Conservation (phyloP, 1,140 invertebrate species). For the Drosophila sechellia region DNA sequence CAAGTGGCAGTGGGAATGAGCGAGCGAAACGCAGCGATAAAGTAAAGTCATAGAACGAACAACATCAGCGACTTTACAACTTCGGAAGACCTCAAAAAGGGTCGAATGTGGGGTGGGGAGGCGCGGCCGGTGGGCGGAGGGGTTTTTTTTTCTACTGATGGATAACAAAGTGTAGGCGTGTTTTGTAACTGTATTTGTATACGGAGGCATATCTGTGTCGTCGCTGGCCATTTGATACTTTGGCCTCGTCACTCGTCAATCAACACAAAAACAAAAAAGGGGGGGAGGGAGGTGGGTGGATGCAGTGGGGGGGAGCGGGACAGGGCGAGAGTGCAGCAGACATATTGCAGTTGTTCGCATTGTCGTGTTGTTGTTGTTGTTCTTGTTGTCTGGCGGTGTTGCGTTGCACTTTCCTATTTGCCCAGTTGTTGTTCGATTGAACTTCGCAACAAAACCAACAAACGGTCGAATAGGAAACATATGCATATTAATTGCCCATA, state of each 20-base stretch:
- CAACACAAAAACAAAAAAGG: slow-evolving; percentile 21
- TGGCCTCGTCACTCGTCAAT: slow-evolving; percentile 69
- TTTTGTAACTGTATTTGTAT: slow-evolving; percentile 44
- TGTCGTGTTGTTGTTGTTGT: slow-evolving; percentile 5
- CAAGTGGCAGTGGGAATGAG: slow-evolving; percentile 60
- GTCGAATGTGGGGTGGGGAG: not conserved
- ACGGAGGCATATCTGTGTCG: slow-evolving; percentile 67
- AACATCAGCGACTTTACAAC: slow-evolving; percentile 38
- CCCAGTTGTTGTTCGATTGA: slow-evolving; percentile 73
- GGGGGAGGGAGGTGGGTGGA: slow-evolving; percentile 1
- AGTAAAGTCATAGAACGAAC: slow-evolving; percentile 38
- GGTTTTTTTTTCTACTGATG: not conserved
- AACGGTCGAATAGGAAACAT: slow-evolving; percentile 57
- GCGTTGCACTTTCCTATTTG: slow-evolving; percentile 72
- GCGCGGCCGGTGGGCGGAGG: not conserved
- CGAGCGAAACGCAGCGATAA: slow-evolving; percentile 25
- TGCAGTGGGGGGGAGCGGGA: not conserved
- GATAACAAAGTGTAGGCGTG: slow-evolving; percentile 49
- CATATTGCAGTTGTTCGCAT: slow-evolving; percentile 45
- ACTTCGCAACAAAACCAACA: slow-evolving; percentile 44
- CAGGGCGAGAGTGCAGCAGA: slow-evolving; percentile 4
- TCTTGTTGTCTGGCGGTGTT: slow-evolving; percentile 52
- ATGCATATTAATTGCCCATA: slow-evolving; percentile 78
- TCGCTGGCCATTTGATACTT: slow-evolving; percentile 76
- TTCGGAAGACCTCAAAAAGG: slow-evolving; percentile 23